Conservation (phyloP, 2,888 invertebrate genomes). For the Abrostola tripartita region DNA sequence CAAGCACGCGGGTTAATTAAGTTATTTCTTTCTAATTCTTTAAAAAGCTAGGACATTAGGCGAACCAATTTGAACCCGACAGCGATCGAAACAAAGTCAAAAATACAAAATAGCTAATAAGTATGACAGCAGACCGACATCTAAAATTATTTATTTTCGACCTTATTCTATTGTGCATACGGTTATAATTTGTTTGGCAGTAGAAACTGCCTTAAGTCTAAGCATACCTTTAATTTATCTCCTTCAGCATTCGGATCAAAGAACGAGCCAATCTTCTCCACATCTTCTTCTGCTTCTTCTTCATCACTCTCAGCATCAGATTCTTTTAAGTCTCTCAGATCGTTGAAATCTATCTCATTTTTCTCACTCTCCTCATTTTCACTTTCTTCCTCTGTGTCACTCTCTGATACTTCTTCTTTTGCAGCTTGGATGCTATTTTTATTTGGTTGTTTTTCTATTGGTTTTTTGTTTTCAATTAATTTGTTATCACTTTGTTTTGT, state of each 20-base stretch:
- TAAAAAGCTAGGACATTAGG: no score
- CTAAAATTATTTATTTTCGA: no score
- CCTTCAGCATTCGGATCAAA: conserved; percentile 76
- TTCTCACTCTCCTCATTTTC: conserved; percentile 49
- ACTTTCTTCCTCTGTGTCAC: conserved; percentile 50
- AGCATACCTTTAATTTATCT: conserved; percentile 76
- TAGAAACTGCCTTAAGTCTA: no score
- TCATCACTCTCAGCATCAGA: conserved; percentile 77
- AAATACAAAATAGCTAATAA: no score
- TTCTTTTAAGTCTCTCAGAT: conserved; percentile 85
- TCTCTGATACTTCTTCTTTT: conserved; percentile 9
- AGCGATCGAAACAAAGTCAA: no score
- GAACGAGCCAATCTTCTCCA: conserved; percentile 69
- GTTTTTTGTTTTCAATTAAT: neutral
- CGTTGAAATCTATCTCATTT: conserved; percentile 56
- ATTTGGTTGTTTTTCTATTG: neutral
- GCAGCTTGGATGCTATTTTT: neutral
- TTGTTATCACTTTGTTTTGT: neutral
- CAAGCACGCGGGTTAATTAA: no score
- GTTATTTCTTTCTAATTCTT: no score
- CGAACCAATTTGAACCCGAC: no score
- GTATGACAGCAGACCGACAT: no score
- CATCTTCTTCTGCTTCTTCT: conserved; percentile 60
- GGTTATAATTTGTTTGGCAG: no score
- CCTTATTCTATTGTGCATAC: no score